A percentile compares a stretch with the other conserved stretches of the same genome.
Evolutionary conservation across 2,113 vertebrate species (phyloP).

Genomic region (Xenopus borealis): DNA sequence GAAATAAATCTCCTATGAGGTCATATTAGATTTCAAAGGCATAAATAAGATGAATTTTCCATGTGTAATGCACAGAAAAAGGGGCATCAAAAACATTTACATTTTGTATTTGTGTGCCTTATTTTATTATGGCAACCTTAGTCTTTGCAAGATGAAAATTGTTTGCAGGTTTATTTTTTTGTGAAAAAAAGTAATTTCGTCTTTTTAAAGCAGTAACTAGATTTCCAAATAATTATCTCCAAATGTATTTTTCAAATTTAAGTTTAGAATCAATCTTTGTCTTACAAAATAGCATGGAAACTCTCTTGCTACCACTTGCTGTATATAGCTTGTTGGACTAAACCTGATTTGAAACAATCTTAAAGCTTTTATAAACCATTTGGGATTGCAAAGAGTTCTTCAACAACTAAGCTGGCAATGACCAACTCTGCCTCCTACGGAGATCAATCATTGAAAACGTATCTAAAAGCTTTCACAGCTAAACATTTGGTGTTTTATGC

Average conservation of each 20-base stretch:
- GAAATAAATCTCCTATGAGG: too few species aligned
- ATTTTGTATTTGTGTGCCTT: too few species aligned
- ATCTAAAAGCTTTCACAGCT: conserved; percentile 19
- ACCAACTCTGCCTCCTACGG: neutral
- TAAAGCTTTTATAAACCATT: conserved; percentile 16
- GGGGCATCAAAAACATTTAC: too few species aligned
- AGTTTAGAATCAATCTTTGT: conserved; percentile 17
- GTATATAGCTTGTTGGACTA: conserved; percentile 10
- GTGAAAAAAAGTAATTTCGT: too few species aligned
- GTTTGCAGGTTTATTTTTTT: too few species aligned
- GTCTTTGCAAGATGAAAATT: too few species aligned
- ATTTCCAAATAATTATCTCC: too few species aligned
- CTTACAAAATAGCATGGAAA: neutral
- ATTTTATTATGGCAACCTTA: too few species aligned
- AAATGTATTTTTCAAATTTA: neutral
- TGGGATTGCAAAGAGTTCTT: conserved; percentile 8
- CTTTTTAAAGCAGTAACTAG: too few species aligned
- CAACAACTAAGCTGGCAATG: neutral
- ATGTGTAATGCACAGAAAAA: too few species aligned
- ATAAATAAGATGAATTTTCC: too few species aligned
- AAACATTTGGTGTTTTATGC: conserved; percentile 17
- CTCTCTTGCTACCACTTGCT: neutral
- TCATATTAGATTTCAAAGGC: too few species aligned
- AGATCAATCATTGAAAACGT: conserved; percentile 1
- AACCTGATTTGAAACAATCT: conserved; percentile 10